Conservation (phyloP, 1,140 invertebrate genomes). For the Argopecten irradians region DNA sequence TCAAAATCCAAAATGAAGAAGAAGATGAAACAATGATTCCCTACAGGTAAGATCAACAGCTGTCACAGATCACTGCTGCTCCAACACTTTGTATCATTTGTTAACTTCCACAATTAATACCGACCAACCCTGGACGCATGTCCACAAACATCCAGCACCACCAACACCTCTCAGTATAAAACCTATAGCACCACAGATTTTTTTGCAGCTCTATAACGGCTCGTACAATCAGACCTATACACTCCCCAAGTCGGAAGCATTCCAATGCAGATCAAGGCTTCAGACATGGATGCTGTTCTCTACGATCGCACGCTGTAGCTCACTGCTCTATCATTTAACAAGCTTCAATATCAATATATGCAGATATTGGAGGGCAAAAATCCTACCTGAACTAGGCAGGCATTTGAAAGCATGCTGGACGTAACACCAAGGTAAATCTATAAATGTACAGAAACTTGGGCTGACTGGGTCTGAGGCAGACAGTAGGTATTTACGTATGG, state of each 20-base stretch:
- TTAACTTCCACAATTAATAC: no score
- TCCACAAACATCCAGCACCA: no score
- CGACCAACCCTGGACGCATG: no score
- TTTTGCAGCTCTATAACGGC: neutral
- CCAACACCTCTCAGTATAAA: no score
- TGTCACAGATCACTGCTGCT: no score
- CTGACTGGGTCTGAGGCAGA: neutral
- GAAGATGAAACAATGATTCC: no score
- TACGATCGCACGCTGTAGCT: neutral
- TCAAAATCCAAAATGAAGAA: no score
- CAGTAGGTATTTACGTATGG: neutral
- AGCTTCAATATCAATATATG: constrained; percentile 2
- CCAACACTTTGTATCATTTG: no score
- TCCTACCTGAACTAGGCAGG: neutral
- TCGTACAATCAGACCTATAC: neutral
- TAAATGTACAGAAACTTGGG: neutral
- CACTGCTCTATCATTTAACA: neutral
- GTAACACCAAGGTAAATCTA: neutral
- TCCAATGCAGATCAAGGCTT: neutral
- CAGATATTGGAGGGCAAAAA: constrained; percentile 9
- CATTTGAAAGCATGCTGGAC: neutral
- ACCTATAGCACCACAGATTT: neutral
- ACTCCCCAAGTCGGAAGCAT: neutral
- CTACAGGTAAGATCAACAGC: no score
- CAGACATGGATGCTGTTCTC: constrained; percentile 1